phyloP scores from a whole-genome alignment of 2,797 vertebrate species.

The Lacerta bilineata region DNA sequence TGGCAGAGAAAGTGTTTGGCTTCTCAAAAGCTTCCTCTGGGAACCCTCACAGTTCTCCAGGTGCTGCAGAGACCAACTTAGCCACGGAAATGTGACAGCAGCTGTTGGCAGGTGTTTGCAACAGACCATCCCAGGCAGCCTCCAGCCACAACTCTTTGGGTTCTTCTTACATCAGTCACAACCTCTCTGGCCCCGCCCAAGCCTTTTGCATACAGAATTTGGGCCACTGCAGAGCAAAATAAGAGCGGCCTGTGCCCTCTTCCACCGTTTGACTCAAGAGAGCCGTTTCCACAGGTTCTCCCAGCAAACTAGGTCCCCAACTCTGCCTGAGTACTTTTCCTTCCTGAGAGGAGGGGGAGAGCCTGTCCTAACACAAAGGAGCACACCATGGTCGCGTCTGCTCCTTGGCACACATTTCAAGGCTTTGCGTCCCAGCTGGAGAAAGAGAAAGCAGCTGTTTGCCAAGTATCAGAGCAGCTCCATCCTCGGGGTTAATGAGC shows the following conservation, averaged over 20 bases:
- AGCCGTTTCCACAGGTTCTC: background rate
- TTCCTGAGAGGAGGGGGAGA: background rate
- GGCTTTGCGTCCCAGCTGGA: background rate
- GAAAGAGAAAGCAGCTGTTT: background rate
- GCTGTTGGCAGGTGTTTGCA: accelerated
- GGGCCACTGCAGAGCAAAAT: slow-evolving; percentile 44
- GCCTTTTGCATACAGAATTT: slow-evolving; percentile 47
- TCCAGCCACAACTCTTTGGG: slow-evolving; percentile 39
- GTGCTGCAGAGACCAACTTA: slow-evolving; percentile 60
- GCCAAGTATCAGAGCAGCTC: background rate
- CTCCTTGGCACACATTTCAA: background rate
- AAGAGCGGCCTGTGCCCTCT: slow-evolving; percentile 52
- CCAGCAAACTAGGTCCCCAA: background rate
- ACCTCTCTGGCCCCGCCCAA: too few relatives aligned
- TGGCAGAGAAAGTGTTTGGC: background rate
- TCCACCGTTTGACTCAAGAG: slow-evolving; percentile 43
- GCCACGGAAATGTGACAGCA: slow-evolving; percentile 52
- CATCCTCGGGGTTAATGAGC: background rate
- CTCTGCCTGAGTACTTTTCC: background rate
- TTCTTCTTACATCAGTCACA: background rate
- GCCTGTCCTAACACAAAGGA: background rate
- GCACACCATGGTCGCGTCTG: background rate
- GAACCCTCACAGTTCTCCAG: slow-evolving; percentile 22
- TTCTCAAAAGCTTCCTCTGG: background rate
- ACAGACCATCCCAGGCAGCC: slow-evolving; percentile 18